These are phyloP conservation scores for Strigamia maritima DNA, from an alignment of 2,888 invertebrate genomes.

Conservation along the genomic window DNA sequence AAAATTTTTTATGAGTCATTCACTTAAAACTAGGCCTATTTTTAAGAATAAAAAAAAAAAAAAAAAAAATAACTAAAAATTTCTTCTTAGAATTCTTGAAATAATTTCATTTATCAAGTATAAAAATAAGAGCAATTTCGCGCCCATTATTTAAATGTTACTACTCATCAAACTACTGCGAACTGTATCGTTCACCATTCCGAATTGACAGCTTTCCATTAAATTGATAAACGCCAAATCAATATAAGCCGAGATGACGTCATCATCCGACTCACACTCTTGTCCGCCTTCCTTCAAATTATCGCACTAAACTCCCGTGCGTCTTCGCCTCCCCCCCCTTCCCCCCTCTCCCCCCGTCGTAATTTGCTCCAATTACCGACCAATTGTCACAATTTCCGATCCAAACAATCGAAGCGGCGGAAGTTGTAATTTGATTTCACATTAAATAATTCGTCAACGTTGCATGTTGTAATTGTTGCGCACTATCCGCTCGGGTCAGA, in stretches of 20 bases:
- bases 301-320: not conserved
- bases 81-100: not conserved
- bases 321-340: too few species aligned
- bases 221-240: constrained; percentile 31
- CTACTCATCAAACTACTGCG: not conserved
- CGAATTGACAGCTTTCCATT: constrained; percentile 11
- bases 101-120: not conserved
- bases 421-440: not conserved
- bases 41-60: not conserved
- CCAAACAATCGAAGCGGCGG: not conserved
- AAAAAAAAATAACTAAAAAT: not conserved
- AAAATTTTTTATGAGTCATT: constrained; percentile 34
- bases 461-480: not conserved
- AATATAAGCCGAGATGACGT: constrained; percentile 17
- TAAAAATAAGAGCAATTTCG: not conserved
- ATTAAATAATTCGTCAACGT: not conserved
- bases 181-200: not conserved
- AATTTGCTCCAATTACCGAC: constrained; percentile 1
- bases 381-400: constrained; percentile 14
- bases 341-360: not conserved
- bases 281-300: not conserved
- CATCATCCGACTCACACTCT: not conserved
- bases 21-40: constrained; percentile 22
- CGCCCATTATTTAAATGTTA: not conserved
- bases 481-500: not conserved